phyloP scores from a whole-genome alignment of 2,888 invertebrate species.

The Mesoligia furuncula region DNA sequence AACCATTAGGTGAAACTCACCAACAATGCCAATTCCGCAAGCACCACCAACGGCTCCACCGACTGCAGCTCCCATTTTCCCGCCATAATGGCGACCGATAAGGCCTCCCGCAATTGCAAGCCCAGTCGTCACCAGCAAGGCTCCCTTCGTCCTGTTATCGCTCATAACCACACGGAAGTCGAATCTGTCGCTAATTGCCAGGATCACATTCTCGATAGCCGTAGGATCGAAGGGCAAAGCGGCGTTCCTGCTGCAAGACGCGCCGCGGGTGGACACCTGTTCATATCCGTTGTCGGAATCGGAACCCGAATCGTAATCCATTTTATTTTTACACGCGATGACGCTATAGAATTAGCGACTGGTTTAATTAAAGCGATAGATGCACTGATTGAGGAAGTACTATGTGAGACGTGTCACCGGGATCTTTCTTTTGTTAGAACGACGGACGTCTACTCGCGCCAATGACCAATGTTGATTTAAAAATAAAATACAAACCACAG shows the following conservation, averaged over 20 bases:
- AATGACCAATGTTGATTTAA: neutral
- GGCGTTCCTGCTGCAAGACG: conserved; percentile 44
- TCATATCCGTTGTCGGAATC: conserved; percentile 69
- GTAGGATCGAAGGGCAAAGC: conserved; percentile 79
- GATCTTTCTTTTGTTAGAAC: neutral
- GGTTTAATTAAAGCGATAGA: too few relatives aligned
- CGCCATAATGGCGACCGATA: conserved; percentile 84
- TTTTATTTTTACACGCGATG: conserved; percentile 14
- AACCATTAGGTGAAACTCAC: conserved; percentile 69
- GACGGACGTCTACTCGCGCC: neutral
- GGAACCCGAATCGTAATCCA: conserved; percentile 57
- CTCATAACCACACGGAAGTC: conserved; percentile 81
- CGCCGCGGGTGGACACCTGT: conserved; percentile 45
- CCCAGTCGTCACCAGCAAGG: conserved; percentile 80
- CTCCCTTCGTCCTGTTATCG: conserved; percentile 73
- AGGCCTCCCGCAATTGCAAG: conserved; percentile 82
- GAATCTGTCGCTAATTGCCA: conserved; percentile 81
- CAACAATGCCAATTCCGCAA: conserved; percentile 83
- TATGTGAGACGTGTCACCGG: neutral
- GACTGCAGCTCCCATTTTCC: conserved; percentile 82
- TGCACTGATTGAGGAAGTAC: neutral
- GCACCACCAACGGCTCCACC: conserved; percentile 85
- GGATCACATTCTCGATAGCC: conserved; percentile 80
- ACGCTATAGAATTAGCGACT: neutral
- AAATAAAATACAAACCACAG: too few relatives aligned